phyloP scores from a whole-genome alignment of 2,113 vertebrate genomes.

The Albula goreensis region DNA sequence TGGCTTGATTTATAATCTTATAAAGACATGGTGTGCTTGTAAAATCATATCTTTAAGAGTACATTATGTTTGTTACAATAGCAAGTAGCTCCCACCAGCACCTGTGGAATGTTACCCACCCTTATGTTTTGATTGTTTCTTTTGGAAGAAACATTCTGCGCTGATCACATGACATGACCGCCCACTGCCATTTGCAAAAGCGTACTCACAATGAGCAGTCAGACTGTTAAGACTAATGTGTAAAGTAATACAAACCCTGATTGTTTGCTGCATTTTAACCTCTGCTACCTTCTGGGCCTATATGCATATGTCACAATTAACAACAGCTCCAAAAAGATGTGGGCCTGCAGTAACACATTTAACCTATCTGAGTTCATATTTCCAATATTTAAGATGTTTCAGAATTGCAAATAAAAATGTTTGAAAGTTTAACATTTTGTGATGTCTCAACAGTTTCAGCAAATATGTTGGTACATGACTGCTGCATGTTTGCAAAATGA shows the following conservation, averaged over 20 bases:
- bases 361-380: not conserved
- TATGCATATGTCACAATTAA: not conserved
- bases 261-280: conserved; percentile 1
- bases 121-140: not conserved
- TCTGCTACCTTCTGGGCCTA: not conserved
- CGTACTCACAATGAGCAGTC: conserved; percentile 29
- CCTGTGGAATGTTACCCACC: not conserved
- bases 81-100: not conserved
- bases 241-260: not conserved
- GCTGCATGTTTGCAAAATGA: not conserved
- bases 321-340: not conserved
- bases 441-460: not conserved
- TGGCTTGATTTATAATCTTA: too few species aligned
- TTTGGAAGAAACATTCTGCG: not conserved
- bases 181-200: conserved; percentile 53
- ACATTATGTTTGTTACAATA: too few species aligned
- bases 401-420: not conserved
- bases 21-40: too few species aligned
- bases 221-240: not conserved
- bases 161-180: conserved; percentile 31
- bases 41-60: too few species aligned
- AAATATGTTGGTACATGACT: not conserved
- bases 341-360: not conserved
- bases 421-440: too few species aligned
- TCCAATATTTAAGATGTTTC: not conserved